phyloP scores from a whole-genome alignment of 2,113 vertebrate genomes.

The Oncorhynchus tshawytscha region DNA sequence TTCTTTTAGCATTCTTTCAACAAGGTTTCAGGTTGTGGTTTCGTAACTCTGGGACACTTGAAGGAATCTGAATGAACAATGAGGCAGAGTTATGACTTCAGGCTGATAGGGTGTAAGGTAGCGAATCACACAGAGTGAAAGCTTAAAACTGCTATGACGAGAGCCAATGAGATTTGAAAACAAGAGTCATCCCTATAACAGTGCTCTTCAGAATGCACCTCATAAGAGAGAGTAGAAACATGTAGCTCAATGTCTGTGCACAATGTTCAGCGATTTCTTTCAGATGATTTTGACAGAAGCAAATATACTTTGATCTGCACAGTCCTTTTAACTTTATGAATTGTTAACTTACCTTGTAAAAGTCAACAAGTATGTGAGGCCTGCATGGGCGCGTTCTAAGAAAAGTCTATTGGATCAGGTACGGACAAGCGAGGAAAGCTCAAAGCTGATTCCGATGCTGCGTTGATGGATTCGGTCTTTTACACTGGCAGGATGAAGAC shows the following conservation, averaged over 20 bases:
- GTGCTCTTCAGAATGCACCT: too few species aligned
- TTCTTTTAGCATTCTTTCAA: too few species aligned
- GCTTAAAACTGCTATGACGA: slow-evolving; percentile 57
- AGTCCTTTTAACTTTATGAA: too few species aligned
- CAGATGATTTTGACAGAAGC: too few species aligned
- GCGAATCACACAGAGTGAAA: slow-evolving; percentile 39
- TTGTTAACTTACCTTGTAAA: too few species aligned
- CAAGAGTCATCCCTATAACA: slow-evolving; percentile 4
- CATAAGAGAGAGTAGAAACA: too few species aligned
- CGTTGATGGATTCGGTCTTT: slow-evolving; percentile 41
- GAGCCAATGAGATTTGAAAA: slow-evolving; percentile 25
- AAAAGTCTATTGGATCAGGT: neutral
- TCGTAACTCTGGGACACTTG: slow-evolving; percentile 32
- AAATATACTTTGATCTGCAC: too few species aligned
- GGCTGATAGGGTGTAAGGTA: slow-evolving; percentile 60
- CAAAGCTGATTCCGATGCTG: slow-evolving; percentile 19
- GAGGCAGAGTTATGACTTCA: slow-evolving; percentile 57
- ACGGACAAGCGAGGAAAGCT: slow-evolving; percentile 11
- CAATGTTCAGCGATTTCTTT: too few species aligned
- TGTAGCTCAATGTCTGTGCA: too few species aligned
- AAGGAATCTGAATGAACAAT: slow-evolving; percentile 38
- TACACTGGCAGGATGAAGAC: slow-evolving; percentile 24
- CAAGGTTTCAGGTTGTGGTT: slow-evolving; percentile 20
- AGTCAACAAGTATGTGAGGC: too few species aligned
- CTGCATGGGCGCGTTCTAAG: too few species aligned